Percentiles rank a stretch among this genome's conserved stretches.
phyloP scores from a whole-genome alignment of 2,797 vertebrate species.

The Nannoperca obscura region DNA sequence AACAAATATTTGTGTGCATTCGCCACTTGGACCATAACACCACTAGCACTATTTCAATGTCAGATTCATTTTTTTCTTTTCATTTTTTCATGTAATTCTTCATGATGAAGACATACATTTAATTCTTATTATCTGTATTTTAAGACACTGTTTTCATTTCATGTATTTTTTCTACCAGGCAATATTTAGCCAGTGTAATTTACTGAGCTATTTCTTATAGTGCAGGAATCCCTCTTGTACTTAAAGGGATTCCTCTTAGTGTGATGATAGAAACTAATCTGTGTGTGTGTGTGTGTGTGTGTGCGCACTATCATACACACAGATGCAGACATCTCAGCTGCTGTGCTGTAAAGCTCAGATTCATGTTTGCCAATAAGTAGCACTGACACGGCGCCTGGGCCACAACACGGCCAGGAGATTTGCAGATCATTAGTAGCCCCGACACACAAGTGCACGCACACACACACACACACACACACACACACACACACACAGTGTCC shows the following conservation, averaged over 20 bases:
- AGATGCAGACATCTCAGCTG: slow-evolving; percentile 52
- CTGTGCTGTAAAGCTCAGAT: slow-evolving; percentile 60
- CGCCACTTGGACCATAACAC: not conserved
- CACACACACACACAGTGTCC: slow-evolving; percentile 25
- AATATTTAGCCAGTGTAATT: slow-evolving; percentile 54
- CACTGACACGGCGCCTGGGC: slow-evolving; percentile 54
- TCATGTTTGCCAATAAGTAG: slow-evolving; percentile 69
- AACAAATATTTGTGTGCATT: slow-evolving; percentile 25
- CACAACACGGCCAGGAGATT: slow-evolving; percentile 66
- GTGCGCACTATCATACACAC: slow-evolving; percentile 15
- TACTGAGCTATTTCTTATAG: slow-evolving; percentile 34
- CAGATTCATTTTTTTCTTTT: not conserved
- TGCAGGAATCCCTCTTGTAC: slow-evolving; percentile 56
- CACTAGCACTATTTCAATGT: not conserved
- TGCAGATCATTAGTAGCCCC: slow-evolving; percentile 73
- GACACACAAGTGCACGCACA: slow-evolving; percentile 10
- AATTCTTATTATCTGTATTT: slow-evolving; percentile 5
- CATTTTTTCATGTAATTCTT: not conserved
- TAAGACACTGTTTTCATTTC: not conserved
- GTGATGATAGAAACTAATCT: slow-evolving; percentile 62
- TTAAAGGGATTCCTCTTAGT: slow-evolving; percentile 61
- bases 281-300: slow-evolving; percentile 5
- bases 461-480: slow-evolving; percentile 12
- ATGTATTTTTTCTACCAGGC: not conserved
- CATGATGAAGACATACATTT: not conserved